Evolutionary conservation across 2,888 invertebrate genomes (phyloP), one percentile per base, ranked within the genome.

Genomic region (Trisateles emortualis): DNA sequence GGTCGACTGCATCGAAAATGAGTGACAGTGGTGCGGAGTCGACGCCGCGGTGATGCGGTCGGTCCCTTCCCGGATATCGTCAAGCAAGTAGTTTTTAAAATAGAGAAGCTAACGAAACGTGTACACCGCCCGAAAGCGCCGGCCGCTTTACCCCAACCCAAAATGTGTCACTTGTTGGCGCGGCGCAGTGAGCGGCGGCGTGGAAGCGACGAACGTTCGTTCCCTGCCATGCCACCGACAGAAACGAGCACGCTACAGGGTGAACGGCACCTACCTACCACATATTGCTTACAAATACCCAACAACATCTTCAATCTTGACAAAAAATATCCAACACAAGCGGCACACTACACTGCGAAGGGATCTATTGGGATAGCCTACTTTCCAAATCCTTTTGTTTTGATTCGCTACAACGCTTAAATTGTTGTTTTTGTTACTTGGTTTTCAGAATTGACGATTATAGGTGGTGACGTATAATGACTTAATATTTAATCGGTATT

Each of bases 21-120:
- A 88, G 86, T 84, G 87, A 86, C 87, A 83, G 86, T 82, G 78
- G 83, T 80, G 74, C 64, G 63, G 77, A 74, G 73, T 72, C 79
- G 74, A 72, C 82, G 84, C 77, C 83, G 80, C 83, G 78, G 74
- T 79, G 84, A 83, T 85, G 86, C 85, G 86, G 85, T 83, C 83
- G 85, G 83, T 86, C 92, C 91, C 92, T 92, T 91, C 86, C 91
- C 91, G 90, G 91, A 91, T 92, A 92, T 88, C 88, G 88, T 80
- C 79, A 80, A 86, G 81, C 84, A 88, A 88, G 88, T 88, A 85
- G 86, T 88, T 90, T 91, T 90, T 90, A 87, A 89, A 92, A 90
- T 91, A 92, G 88, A 90, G 91, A 89, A 90, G 84, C 87, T 86
- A 90, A 89, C 90, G 90, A 88, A 89, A 90, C 91, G 90, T 88